These are phyloP conservation scores for Cheilosia variabilis DNA, from an alignment of 2,888 invertebrate genomes.

Conservation along the genomic window DNA sequence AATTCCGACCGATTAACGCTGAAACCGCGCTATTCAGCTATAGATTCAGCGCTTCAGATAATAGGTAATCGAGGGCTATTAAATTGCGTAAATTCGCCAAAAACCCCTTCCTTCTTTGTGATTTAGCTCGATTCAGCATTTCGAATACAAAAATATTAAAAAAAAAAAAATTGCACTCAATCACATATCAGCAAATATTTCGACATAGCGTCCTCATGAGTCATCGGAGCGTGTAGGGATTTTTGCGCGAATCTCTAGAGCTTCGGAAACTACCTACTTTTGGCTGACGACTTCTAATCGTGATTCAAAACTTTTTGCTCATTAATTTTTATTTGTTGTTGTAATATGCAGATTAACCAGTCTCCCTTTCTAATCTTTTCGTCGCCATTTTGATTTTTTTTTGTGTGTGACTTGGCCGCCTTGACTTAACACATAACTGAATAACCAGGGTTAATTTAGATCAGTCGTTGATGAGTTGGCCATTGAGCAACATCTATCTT, in stretches of 20 bases:
- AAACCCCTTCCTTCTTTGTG: too few species aligned
- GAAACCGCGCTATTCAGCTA: too few species aligned
- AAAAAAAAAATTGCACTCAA: too few species aligned
- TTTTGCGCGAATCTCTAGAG: not conserved
- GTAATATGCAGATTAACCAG: slow-evolving; percentile 8
- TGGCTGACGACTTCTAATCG: slow-evolving; percentile 1
- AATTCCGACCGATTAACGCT: too few species aligned
- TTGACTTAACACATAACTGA: slow-evolving; percentile 64
- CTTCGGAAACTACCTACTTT: not conserved
- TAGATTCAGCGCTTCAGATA: too few species aligned
- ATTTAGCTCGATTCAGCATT: too few species aligned
- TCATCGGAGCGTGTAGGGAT: not conserved
- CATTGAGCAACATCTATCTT: slow-evolving; percentile 65
- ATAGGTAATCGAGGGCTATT: too few species aligned
- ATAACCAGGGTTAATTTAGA: slow-evolving; percentile 66
- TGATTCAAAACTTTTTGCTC: slow-evolving; percentile 9
- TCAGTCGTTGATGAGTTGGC: slow-evolving; percentile 69
- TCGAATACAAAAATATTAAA: too few species aligned
- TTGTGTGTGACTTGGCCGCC: slow-evolving; percentile 25
- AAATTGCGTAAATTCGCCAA: too few species aligned
- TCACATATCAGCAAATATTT: not conserved
- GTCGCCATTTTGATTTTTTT: slow-evolving; percentile 63
- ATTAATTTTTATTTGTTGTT: slow-evolving; percentile 16
- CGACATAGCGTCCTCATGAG: not conserved
- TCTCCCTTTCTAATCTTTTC: slow-evolving; percentile 23